These are phyloP conservation scores for Pipa parva DNA, from an alignment of 2,113 vertebrate genomes.

Conservation along the genomic window DNA sequence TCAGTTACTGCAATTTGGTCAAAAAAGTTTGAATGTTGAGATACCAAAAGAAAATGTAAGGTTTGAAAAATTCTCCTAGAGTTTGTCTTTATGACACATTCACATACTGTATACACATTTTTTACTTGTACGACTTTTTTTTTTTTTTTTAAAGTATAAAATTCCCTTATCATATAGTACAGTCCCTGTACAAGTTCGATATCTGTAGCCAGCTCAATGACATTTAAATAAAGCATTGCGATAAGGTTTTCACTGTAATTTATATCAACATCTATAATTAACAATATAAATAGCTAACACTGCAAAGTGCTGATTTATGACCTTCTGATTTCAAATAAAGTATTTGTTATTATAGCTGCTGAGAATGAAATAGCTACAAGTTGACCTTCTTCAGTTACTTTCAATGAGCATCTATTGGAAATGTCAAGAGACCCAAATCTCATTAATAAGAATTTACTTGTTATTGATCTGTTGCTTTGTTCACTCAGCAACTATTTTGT, in stretches of 20 bases:
- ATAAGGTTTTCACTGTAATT: background rate
- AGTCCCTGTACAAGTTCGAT: too few species aligned
- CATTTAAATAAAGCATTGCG: background rate
- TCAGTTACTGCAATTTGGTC: too few species aligned
- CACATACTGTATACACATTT: too few species aligned
- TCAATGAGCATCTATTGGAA: constrained; percentile 47
- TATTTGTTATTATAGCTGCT: constrained; percentile 40
- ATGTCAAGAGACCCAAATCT: constrained; percentile 53
- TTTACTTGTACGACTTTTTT: too few species aligned
- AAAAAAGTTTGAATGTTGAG: too few species aligned
- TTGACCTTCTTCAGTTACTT: constrained; percentile 44
- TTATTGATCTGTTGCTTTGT: constrained; percentile 46
- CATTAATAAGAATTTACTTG: constrained; percentile 51
- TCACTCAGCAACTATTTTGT: constrained; percentile 42
- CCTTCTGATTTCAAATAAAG: constrained; percentile 32
- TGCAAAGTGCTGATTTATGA: constrained; percentile 23
- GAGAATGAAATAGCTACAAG: constrained; percentile 39
- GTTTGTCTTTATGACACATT: too few species aligned
- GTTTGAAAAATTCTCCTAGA: too few species aligned
- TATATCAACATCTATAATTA: constrained; percentile 10
- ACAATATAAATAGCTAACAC: constrained; percentile 42
- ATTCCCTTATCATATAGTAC: too few species aligned
- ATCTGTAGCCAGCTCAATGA: too few species aligned
- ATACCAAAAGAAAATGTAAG: too few species aligned
- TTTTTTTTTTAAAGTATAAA: too few species aligned